Conservation (phyloP, 2,888 invertebrate genomes). For the Chloromyia formosa region DNA sequence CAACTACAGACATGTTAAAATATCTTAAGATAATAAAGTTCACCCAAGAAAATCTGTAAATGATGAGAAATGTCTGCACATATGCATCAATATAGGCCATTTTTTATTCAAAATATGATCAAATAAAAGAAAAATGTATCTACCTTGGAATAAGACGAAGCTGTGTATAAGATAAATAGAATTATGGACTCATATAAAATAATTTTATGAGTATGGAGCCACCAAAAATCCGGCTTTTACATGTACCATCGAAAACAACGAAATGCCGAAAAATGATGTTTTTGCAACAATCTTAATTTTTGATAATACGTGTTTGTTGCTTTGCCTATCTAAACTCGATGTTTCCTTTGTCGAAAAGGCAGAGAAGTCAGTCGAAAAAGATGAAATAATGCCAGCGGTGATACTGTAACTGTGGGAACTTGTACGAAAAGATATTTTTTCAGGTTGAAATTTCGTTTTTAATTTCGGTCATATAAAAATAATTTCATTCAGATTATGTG, state of each 20-base stretch:
- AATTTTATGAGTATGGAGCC: slow-evolving; percentile 31
- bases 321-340: background rate
- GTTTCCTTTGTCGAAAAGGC: slow-evolving; percentile 13
- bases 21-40: background rate
- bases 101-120: slow-evolving; percentile 4
- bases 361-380: no score
- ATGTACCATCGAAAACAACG: background rate
- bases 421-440: slow-evolving; percentile 6
- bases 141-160: no score
- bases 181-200: slow-evolving; percentile 42
- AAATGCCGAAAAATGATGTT: background rate
- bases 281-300: slow-evolving; percentile 25
- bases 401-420: slow-evolving; percentile 23
- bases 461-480: slow-evolving; percentile 41
- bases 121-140: background rate
- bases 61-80: slow-evolving; percentile 1
- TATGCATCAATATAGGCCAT: slow-evolving; percentile 28
- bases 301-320: slow-evolving; percentile 10
- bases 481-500: slow-evolving; percentile 43
- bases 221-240: slow-evolving; percentile 21
- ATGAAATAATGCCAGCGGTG: slow-evolving; percentile 6
- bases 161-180: slow-evolving; percentile 18
- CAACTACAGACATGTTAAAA: background rate
- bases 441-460: slow-evolving; percentile 38
- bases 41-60: background rate